Base-by-base conservation (phyloP, 2,888 invertebrate genomes). In the Parelbella ahira region DNA sequence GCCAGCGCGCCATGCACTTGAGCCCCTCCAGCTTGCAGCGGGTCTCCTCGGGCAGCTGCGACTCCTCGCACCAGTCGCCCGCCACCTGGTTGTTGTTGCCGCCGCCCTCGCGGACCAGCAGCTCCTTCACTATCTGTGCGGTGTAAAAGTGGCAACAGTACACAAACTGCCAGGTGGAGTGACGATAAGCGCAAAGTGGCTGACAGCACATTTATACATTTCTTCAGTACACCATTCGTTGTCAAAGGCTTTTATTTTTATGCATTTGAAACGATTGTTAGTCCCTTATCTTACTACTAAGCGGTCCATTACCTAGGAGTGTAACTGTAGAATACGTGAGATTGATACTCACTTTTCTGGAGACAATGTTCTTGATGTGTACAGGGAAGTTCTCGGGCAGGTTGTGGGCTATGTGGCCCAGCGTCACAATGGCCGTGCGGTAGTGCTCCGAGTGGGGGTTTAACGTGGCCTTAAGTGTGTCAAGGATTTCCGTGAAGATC, bases 1-100 rank as follows among this genome's bases (percentile, higher is more conserved):
- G 84, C 98, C 98, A 98, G 29, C 98, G 91, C 0, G 97, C 97
- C 94, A 99, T 97, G 49, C 97, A 93, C 79, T 99, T 99, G 60
- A 98, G 90, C 0, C 96, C 98, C 76, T 97, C 97, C 46, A 98
- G 91, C 87, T 97, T 97, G 82, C 96, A 96, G 21, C 93, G 89
- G 0, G 97, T 97, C 73, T 97, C 97, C 56, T 95, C 94, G 0
- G 97, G 97, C 12, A 98, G 84, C 37, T 94, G 91, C 2, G 95
- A 93, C 66, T 97, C 96, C 0, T 90, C 75, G 69, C 96, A 96
- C 98, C 98, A 98, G 9, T 90, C 89, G 21, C 90, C 90, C 1
- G 77, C 82, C 0, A 84, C 76, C 7, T 77, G 68, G 33, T 90
- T 88, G 2, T 84, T 77, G 10, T 88, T 86, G 51, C 90, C 90